phyloP scores from a whole-genome alignment of 2,888 invertebrate species.

The Leptinotarsa juncta region DNA sequence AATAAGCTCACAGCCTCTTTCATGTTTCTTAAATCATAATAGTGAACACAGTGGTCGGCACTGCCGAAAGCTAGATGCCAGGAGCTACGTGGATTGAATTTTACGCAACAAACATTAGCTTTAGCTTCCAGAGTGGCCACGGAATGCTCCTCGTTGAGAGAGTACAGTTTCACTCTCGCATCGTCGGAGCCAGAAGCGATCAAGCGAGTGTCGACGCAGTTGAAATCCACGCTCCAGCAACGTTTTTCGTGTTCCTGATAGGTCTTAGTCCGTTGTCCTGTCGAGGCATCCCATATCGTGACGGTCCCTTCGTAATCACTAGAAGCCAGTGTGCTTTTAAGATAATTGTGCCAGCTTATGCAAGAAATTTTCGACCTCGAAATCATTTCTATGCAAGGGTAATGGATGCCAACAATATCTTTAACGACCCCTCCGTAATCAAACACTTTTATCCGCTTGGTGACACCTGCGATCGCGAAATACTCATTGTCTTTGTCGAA shows the following conservation, averaged over 20 bases:
- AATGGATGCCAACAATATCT: slow-evolving; percentile 90
- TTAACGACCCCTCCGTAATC: slow-evolving; percentile 88
- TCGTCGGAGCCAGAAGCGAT: slow-evolving; percentile 95
- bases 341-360: slow-evolving; percentile 93
- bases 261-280: slow-evolving; percentile 79
- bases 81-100: slow-evolving; percentile 86
- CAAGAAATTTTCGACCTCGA: slow-evolving; percentile 95
- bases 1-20: slow-evolving; percentile 85
- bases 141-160: slow-evolving; percentile 86
- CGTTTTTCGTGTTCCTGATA: slow-evolving; percentile 93
- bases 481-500: slow-evolving; percentile 96
- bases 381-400: slow-evolving; percentile 91
- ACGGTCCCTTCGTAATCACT: slow-evolving; percentile 96
- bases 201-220: slow-evolving; percentile 87
- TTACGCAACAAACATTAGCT: slow-evolving; percentile 96
- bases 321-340: slow-evolving; percentile 87
- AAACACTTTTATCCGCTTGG: slow-evolving; percentile 93
- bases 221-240: slow-evolving; percentile 97
- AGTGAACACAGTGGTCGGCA: slow-evolving; percentile 97
- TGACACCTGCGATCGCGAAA: slow-evolving; percentile 96
- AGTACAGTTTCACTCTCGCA: slow-evolving; percentile 92
- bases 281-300: slow-evolving; percentile 90
- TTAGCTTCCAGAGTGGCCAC: slow-evolving; percentile 91
- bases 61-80: slow-evolving; percentile 94
- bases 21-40: slow-evolving; percentile 90